A percentile compares a stretch with the other conserved stretches of the same genome.
These are phyloP conservation scores for Herpailurus yagouaroundi DNA, from an alignment of 2,113 vertebrate genomes.

Conservation along the genomic window DNA sequence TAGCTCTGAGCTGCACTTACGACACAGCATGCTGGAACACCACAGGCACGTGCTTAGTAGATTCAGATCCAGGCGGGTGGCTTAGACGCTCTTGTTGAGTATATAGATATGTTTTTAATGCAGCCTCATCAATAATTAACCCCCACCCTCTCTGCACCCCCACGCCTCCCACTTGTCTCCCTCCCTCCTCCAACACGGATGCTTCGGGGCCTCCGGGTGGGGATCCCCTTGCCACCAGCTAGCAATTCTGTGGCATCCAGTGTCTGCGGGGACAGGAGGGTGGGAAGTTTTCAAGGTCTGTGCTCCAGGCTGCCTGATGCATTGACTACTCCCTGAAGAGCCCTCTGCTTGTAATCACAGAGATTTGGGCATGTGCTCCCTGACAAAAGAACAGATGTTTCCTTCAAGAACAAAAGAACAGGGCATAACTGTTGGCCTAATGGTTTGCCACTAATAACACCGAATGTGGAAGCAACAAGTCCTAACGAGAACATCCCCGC, in stretches of 20 bases:
- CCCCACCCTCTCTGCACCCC: not conserved
- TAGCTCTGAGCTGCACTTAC: not conserved
- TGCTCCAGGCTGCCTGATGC: slow-evolving; percentile 21
- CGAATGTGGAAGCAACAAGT: slow-evolving; percentile 65
- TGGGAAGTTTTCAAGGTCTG: not conserved
- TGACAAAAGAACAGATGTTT: slow-evolving; percentile 77
- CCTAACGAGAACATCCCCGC: slow-evolving; percentile 8
- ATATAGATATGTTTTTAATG: not conserved
- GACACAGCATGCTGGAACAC: not conserved
- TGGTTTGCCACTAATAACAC: slow-evolving; percentile 34
- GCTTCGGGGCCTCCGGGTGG: rapidly evolving
- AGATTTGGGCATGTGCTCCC: slow-evolving; percentile 43
- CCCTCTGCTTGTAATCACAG: slow-evolving; percentile 23
- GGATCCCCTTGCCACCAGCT: not conserved
- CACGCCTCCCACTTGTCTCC: not conserved
- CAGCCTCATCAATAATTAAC: not conserved
- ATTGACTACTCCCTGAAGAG: slow-evolving; percentile 25
- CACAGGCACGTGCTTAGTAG: rapidly evolving
- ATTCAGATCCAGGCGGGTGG: not conserved
- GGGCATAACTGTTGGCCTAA: slow-evolving; percentile 62
- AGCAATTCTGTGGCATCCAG: not conserved
- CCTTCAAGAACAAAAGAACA: slow-evolving; percentile 68
- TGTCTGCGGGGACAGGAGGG: not conserved
- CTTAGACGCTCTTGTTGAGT: not conserved
- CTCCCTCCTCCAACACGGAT: not conserved